These are phyloP conservation scores for Hipparchia sbordonii DNA, from an alignment of 2,888 invertebrate genomes.

Conservation along the genomic window DNA sequence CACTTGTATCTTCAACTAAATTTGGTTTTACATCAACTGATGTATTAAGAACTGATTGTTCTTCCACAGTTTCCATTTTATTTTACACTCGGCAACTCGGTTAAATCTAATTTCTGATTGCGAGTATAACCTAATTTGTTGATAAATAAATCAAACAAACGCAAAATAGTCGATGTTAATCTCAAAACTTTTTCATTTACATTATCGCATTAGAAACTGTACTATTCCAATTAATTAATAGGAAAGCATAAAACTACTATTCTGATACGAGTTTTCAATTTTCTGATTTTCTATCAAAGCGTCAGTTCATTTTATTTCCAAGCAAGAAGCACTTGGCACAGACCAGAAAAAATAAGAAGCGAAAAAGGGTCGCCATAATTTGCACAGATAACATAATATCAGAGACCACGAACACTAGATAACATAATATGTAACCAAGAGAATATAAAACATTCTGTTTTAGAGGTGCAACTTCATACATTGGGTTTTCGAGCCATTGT, in stretches of 20 bases:
- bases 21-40: constrained; percentile 54
- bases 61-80: constrained; percentile 57
- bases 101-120: constrained; percentile 19
- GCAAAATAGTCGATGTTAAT: constrained; percentile 37
- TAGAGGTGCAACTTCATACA: too few species aligned
- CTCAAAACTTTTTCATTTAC: constrained; percentile 30
- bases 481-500: too few species aligned
- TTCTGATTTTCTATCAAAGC: constrained; percentile 45
- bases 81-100: constrained; percentile 27
- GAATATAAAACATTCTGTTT: too few species aligned
- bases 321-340: not conserved
- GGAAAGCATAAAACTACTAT: not conserved
- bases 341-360: too few species aligned
- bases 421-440: too few species aligned
- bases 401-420: too few species aligned
- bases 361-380: too few species aligned
- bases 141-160: constrained; percentile 56
- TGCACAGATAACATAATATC: too few species aligned
- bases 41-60: constrained; percentile 50
- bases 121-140: constrained; percentile 52
- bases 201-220: constrained; percentile 32
- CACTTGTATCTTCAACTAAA: constrained; percentile 47
- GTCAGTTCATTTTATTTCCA: constrained; percentile 40
- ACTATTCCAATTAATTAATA: constrained; percentile 17
- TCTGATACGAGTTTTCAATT: constrained; percentile 36